A percentile compares a stretch with the other conserved stretches of the same genome.
phyloP scores from a whole-genome alignment of 2,888 invertebrate genomes.

The Halocaridina rubra region DNA sequence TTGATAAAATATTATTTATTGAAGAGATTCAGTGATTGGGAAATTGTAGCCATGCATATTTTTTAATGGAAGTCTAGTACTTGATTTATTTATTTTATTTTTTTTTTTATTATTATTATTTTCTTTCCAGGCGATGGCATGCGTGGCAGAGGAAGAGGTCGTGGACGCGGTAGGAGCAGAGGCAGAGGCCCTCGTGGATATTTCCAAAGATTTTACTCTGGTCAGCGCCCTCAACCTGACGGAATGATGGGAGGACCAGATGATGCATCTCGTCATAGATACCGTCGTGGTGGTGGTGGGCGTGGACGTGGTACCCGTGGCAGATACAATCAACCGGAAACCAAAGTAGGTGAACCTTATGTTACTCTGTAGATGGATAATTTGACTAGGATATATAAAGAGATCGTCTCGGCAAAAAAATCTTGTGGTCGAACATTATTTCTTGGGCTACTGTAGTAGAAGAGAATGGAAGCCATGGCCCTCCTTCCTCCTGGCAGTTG shows the following conservation, averaged over 20 bases:
- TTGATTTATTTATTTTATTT: too few relatives aligned
- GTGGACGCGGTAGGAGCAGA: conserved; percentile 66
- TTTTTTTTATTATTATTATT: too few relatives aligned
- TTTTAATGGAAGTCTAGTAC: too few relatives aligned
- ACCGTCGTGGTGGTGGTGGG: conserved; percentile 57
- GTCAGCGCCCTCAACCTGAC: conserved; percentile 42
- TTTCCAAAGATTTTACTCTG: conserved; percentile 72
- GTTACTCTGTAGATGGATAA: neutral
- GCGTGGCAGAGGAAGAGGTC: conserved; percentile 58
- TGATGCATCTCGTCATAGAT: conserved; percentile 52
- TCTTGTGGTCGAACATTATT: neutral
- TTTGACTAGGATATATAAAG: neutral
- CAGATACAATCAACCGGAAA: conserved; percentile 32
- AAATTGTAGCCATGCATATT: too few relatives aligned
- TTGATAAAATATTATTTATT: too few relatives aligned
- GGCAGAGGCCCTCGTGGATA: conserved; percentile 73
- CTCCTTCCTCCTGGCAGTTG: conserved; percentile 43
- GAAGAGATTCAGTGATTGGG: too few relatives aligned
- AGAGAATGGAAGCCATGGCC: conserved; percentile 42
- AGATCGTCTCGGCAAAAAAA: neutral
- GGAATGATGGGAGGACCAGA: conserved; percentile 50
- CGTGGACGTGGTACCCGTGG: conserved; percentile 53
- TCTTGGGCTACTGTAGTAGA: neutral
- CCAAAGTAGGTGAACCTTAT: conserved; percentile 16
- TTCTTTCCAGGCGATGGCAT: conserved; percentile 37